Evolutionary conservation across 2,113 vertebrate species (phyloP), one percentile per base, ranked within the genome.

Genomic region (Crocuta crocuta): DNA sequence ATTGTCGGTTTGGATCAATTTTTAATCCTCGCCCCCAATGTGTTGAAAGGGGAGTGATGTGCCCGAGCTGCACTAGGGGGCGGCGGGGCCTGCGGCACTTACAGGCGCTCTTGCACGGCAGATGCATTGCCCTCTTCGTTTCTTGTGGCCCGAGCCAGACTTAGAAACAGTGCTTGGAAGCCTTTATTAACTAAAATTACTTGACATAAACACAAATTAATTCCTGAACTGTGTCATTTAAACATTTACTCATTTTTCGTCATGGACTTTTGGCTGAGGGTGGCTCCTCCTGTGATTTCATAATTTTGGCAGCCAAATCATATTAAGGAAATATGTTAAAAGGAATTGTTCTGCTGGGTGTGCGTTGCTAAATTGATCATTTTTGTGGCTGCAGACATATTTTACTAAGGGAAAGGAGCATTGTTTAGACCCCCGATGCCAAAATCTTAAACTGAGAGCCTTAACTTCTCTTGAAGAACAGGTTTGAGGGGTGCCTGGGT

Each of bases 261-360:
- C 93, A 3, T 92, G 97, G 96, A 97, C 90, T 70, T 98, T 94
- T 97, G 91, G 95, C 97, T 95, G 58, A 97, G 95, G 93, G 96
- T 97, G 90, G 95, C 89, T 97, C 96, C 79, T 97, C 96, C 95
- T 97, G 86, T 97, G 97, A 98, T 93, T 97, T 98, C 91, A 71
- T 63, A 48, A 95, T 95, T 97, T 98, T 98, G 98, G 98, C 98
- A 98, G 96, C 97, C 63, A 87, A 97, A 95, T 82, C 83, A 58
- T 89, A 95, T 96, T 97, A 98, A 95, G 97, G 92, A 94, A 97
- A 90, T 1, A 45, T 48, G n/a, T 89, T 83, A 74, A 96, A 93
- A 94, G 65, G 55, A 91, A 78, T 76, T 94, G 73, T 96, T 89
- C 39, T 24, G 13, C 53, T 87, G 80, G 78, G 73, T 74, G 33